Evolutionary conservation across 2,113 vertebrate species (phyloP).

Genomic region (Callospermophilus lateralis): DNA sequence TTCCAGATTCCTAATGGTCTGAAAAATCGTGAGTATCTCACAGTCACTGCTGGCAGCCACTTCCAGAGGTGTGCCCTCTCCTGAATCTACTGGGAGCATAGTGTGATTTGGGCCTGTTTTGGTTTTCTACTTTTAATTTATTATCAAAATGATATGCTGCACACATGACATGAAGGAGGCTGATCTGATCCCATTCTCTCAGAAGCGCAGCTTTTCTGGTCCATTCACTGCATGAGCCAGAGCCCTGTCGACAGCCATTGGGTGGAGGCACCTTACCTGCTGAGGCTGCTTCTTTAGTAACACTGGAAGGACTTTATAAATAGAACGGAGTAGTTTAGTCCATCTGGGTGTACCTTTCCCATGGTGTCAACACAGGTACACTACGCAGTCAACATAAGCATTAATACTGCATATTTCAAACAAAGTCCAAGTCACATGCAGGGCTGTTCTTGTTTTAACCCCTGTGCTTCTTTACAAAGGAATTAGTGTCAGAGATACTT

Average conservation of each 20-base stretch:
- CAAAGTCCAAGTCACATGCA: background rate
- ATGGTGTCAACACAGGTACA: background rate
- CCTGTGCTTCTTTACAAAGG: background rate
- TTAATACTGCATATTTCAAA: background rate
- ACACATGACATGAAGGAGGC: background rate
- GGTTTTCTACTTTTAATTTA: conserved; percentile 47
- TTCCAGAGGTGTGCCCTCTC: background rate
- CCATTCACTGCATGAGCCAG: background rate
- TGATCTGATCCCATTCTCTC: background rate
- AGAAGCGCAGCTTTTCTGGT: background rate
- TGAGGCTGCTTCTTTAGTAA: background rate
- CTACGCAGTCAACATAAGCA: background rate
- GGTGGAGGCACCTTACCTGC: background rate
- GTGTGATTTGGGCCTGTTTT: background rate
- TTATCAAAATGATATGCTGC: background rate
- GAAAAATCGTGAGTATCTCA: background rate
- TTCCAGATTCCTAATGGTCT: conserved; percentile 5
- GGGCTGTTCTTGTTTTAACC: background rate
- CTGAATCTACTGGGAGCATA: background rate
- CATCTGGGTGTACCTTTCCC: background rate
- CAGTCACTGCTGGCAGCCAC: background rate
- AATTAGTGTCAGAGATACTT: background rate
- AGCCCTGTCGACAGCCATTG: background rate
- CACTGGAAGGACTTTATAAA: background rate
- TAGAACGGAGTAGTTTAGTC: background rate